Base-by-base conservation (phyloP, 1,140 invertebrate genomes). In the Lasioglossum albipes region DNA sequence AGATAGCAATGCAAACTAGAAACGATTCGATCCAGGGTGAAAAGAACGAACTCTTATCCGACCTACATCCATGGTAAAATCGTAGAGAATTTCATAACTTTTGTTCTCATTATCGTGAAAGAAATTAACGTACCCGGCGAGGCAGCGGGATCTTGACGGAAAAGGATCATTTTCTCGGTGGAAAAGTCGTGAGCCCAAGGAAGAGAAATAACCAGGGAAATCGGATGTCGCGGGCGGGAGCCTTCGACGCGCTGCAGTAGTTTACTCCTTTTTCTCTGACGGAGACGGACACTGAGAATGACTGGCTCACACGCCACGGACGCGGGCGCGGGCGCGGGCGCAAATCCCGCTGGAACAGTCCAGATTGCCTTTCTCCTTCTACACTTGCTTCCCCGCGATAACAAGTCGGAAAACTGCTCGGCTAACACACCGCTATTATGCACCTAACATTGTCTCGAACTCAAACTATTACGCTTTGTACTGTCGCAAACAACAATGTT, bases 351-450 rank as follows among this genome's bases (percentile, higher is more conserved):
- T 16, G 70, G 75, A 62, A 36, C 41, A 52, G 42, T 52, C 67
- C 67, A 20, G 67, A 78, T 78, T 78, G 75, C 67, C 62, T 77
- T 64, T 62, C 57, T 71, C 16, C 67, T 41, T 71, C 62, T 64
- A 64, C 75, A 22, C 67, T 67, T 49, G 52, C 67, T 27, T 62
- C 62, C 45, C 49, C 42, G 20, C 27, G 67, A 54, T 62, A 78
- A 78, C 67, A 71, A 71, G 41, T 62, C 70, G 57, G 67, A 45
- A 52, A 78, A 71, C 59, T 18, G 20, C 36, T n/a, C 49, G 6
- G 57, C 54, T 9, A 70, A 59, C 75, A 18, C 2, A 16, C 18
- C 5, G 10, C 12, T 10, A 70, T 36, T 31, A 31, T 7, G 27
- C 31, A 13, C 16, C 52, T 22, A 20, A 6, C 54, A 57, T 61